Evolutionary conservation across 1,140 invertebrate species (phyloP).

Genomic region (Rhopalosiphum padi): DNA sequence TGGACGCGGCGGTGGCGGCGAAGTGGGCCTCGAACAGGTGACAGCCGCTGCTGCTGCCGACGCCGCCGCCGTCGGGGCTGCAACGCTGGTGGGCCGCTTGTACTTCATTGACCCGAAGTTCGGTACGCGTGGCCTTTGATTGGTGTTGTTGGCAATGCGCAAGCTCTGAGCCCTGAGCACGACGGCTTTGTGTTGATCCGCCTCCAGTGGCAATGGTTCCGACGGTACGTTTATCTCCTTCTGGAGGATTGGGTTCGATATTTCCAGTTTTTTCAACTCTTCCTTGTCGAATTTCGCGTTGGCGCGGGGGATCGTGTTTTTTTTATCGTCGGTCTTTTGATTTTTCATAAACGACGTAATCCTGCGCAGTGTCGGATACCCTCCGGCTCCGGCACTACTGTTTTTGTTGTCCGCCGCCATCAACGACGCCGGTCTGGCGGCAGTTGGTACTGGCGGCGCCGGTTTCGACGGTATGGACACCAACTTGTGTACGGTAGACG

Average conservation of each 20-base stretch:
- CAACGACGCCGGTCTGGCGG: conserved; percentile 62
- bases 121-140: conserved; percentile 70
- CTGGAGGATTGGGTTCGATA: conserved; percentile 80
- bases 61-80: conserved; percentile 71
- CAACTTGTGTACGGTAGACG: conserved; percentile 75
- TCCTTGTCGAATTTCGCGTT: conserved; percentile 69
- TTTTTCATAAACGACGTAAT: conserved; percentile 78
- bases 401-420: conserved; percentile 64
- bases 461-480: conserved; percentile 60
- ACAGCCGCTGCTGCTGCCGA: conserved; percentile 67
- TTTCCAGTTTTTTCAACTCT: conserved; percentile 76
- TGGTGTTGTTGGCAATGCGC: conserved; percentile 68
- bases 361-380: conserved; percentile 68
- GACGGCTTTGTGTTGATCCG: conserved; percentile 66
- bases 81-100: conserved; percentile 75
- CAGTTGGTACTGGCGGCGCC: conserved; percentile 63
- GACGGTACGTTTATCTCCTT: conserved; percentile 69
- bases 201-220: conserved; percentile 63
- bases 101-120: conserved; percentile 80
- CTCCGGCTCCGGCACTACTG: conserved; percentile 62
- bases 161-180: conserved; percentile 79
- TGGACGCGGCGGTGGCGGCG: conserved; percentile 59
- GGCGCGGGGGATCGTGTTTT: neutral
- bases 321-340: conserved; percentile 59
- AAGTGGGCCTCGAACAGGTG: conserved; percentile 58